Evolutionary conservation across 2,797 vertebrate species (phyloP), one percentile per base, ranked within the genome.

Genomic region (Oophaga sylvatica): DNA sequence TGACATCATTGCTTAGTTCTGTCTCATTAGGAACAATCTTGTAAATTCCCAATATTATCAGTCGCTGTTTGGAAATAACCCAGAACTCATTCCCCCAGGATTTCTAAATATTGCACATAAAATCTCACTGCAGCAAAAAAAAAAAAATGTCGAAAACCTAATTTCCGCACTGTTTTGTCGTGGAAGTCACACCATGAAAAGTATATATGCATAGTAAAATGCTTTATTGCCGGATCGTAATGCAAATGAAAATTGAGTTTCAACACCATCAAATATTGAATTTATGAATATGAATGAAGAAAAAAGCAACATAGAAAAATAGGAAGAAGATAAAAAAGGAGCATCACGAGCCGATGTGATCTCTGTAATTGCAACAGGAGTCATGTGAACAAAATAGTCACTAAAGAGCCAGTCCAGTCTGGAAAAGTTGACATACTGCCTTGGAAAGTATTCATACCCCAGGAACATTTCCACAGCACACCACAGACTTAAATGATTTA

Each of bases 181-280:
- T 10, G 76, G 41, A 88, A 68, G 59, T 29, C 60, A 76, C 56
- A 56, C 45, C 71, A 82, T 82, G 80, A 83, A 88, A 84, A 80
- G 82, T 84, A 84, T 85, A 84, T 75, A 80, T 70, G 80, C 87
- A 73, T 59, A 88, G 87, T 85, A 85, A 88, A 87, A 85, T 75
- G 56, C 60, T 80, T 88, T 84, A 88, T 81, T 80, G 82, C 82
- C 45, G 76, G 17, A 73, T 88, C 77, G 76, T 80, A 85, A 84
- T 88, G 76, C 82, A 84, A 84, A 88, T 88, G 82, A 88, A 88
- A 88, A 88, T 88, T 84, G 82, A 88, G 84, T 84, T 85, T 81
- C 87, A 84, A 41, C 76, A 59, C 26, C 65, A 75, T 88, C 77
- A 85, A 85, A 84, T 80, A 80, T 80, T 80, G 87, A 85, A 88